phyloP scores from a whole-genome alignment of 2,888 invertebrate genomes.

The Synanthedon andrenaeformis region DNA sequence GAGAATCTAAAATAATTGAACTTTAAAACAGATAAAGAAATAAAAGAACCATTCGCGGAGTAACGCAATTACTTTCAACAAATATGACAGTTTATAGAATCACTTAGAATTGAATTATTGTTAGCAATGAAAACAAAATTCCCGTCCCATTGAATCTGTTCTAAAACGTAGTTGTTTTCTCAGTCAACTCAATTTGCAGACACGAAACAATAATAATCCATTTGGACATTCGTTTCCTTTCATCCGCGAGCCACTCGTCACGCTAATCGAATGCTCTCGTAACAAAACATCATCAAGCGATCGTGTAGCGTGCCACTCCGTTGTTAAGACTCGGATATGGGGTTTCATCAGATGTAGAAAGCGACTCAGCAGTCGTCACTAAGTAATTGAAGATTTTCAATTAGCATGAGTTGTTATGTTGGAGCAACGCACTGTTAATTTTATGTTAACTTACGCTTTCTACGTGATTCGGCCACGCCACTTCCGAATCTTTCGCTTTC shows the following conservation, averaged over 20 bases:
- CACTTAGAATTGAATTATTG: too few species aligned
- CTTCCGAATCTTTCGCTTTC: constrained; percentile 35
- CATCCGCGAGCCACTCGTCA: constrained; percentile 11
- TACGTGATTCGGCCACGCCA: constrained; percentile 41
- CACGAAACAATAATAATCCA: constrained; percentile 7
- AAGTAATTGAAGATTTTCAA: constrained; percentile 47
- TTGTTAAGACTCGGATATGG: constrained; percentile 28
- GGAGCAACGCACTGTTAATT: constrained; percentile 33
- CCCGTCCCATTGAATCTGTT: too few species aligned
- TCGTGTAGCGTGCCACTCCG: constrained; percentile 26
- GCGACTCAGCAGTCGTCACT: constrained; percentile 9
- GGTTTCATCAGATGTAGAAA: constrained; percentile 24
- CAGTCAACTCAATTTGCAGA: constrained; percentile 3
- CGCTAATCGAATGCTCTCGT: constrained; percentile 13
- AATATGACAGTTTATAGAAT: too few species aligned
- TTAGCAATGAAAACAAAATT: too few species aligned
- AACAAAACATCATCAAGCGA: constrained; percentile 1
- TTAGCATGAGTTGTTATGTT: constrained; percentile 47
- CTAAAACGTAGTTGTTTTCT: background rate
- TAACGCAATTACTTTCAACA: too few species aligned
- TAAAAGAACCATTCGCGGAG: too few species aligned
- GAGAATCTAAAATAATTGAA: too few species aligned
- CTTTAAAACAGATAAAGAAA: too few species aligned
- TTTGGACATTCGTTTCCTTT: constrained; percentile 7
- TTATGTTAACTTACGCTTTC: constrained; percentile 55